Conservation (phyloP, 2,888 invertebrate genomes). For the Hirtodrosophila confusa region DNA sequence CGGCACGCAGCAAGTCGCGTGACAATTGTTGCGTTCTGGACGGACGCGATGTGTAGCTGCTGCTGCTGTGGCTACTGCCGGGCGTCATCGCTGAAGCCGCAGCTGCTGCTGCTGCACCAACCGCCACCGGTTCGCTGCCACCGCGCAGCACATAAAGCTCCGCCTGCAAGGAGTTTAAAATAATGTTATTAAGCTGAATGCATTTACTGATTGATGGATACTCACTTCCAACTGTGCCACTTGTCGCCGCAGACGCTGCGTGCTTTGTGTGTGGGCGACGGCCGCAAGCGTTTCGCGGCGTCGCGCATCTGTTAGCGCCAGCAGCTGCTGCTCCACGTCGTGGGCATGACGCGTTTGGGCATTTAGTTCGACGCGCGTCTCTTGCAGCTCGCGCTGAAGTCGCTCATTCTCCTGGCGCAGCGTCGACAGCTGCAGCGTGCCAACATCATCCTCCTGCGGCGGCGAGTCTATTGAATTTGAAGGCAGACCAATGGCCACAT, state of each 20-base stretch:
- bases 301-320: conserved; percentile 84
- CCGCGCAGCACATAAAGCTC: conserved; percentile 51
- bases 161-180: conserved; percentile 26
- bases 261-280: conserved; percentile 87
- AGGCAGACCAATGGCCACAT: conserved; percentile 83
- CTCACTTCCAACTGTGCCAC: conserved; percentile 88
- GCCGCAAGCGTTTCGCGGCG: conserved; percentile 87
- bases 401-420: conserved; percentile 83
- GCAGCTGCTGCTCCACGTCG: conserved; percentile 85
- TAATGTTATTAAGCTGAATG: background rate
- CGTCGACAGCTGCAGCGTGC: conserved; percentile 55
- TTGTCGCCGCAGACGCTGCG: conserved; percentile 89
- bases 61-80: conserved; percentile 48
- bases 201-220: conserved; percentile 16
- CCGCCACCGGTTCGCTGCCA: conserved; percentile 12
- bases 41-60: conserved; percentile 80
- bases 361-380: conserved; percentile 85
- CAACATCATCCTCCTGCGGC: conserved; percentile 77
- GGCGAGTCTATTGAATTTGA: conserved; percentile 83
- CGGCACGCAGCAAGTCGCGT: conserved; percentile 87
- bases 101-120: conserved; percentile 21
- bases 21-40: conserved; percentile 85
- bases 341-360: conserved; percentile 86
- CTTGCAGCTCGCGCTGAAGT: conserved; percentile 86
- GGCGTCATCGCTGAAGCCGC: conserved; percentile 39